Base-by-base conservation (phyloP, 2,888 invertebrate genomes). In the Bedellia somnulentella region DNA sequence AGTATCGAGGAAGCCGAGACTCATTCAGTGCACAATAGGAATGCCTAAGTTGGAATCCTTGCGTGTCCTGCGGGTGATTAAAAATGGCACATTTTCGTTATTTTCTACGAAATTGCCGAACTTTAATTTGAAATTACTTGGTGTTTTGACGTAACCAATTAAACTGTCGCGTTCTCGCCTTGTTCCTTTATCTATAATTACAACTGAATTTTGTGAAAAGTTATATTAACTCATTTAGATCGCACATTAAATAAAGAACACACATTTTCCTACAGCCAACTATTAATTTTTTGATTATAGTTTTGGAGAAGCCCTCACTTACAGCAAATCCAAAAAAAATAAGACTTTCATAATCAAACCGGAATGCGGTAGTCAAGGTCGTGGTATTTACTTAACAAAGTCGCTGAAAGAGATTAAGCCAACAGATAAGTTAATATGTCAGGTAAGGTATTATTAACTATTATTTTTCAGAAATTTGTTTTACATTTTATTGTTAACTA, bases 271-370 rank as follows among this genome's bases (percentile, higher is more conserved):
- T n/a, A n/a, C n/a, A n/a, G n/a, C n/a, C n/a, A n/a, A n/a, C n/a
- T n/a, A n/a, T n/a, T n/a, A n/a, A n/a, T 27, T 16, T 24, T 21
- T 29, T 18, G 9, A 15, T 52, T 54, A 33, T 43, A 84, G 87
- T 54, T 80, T 87, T 37, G 87, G 87, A 2, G 89, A 85, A 56
- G 89, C 86, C 9, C 63, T 82, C 33, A 82, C 79, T 42, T 89
- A 84, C 54, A 83, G 83, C 53, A 85, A 83, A 60, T 77, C 79
- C 37, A 82, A 82, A 49, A 87, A 73, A 53, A 82, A 83, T 38
- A 85, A 83, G 53, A 88, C 89, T 1, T 94, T 88, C 49, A 95
- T 95, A 35, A 79, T 94, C 37, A 95, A 95, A 61, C 94, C 95
- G 0, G 93, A 93, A 49, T 86, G 88, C 35, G 93, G 93, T 1